Evolutionary conservation across 2,888 invertebrate species (phyloP).

Genomic region (Adelognathus sp.): DNA sequence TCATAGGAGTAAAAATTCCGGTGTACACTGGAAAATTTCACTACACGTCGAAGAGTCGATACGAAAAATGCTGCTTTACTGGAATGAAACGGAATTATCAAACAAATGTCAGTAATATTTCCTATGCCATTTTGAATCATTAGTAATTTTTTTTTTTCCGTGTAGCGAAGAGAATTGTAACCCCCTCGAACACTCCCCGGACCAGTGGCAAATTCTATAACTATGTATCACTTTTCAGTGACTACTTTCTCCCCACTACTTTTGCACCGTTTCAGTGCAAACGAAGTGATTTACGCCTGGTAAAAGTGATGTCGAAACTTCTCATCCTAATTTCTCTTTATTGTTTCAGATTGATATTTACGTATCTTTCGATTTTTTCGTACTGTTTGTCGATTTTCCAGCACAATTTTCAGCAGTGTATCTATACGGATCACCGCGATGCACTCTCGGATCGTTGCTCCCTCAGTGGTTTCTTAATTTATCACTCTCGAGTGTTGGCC

Average conservation of each 20-base stretch:
- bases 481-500: conserved; percentile 54
- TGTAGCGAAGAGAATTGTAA: conserved; percentile 27
- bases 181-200: conserved; percentile 41
- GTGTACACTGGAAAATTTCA: too few species aligned
- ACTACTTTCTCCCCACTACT: conserved; percentile 61
- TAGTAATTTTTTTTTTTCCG: too few species aligned
- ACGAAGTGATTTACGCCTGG: conserved; percentile 80
- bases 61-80: too few species aligned
- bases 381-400: background rate
- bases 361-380: background rate
- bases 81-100: too few species aligned
- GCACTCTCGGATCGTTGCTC: background rate
- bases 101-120: too few species aligned
- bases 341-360: background rate
- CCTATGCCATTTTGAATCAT: too few species aligned
- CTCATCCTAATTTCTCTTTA: too few species aligned
- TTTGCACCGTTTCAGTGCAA: conserved; percentile 80
- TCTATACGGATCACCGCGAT: background rate
- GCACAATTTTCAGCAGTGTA: background rate
- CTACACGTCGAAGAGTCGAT: too few species aligned
- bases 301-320: conserved; percentile 75
- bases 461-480: conserved; percentile 48
- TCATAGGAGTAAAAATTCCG: too few species aligned
- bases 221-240: conserved; percentile 51
- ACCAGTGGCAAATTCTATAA: conserved; percentile 33